Percentiles rank a stretch among this genome's conserved stretches.
Conservation (phyloP, 2,888 invertebrate genomes). For the Lasioglossum leucozonium region DNA sequence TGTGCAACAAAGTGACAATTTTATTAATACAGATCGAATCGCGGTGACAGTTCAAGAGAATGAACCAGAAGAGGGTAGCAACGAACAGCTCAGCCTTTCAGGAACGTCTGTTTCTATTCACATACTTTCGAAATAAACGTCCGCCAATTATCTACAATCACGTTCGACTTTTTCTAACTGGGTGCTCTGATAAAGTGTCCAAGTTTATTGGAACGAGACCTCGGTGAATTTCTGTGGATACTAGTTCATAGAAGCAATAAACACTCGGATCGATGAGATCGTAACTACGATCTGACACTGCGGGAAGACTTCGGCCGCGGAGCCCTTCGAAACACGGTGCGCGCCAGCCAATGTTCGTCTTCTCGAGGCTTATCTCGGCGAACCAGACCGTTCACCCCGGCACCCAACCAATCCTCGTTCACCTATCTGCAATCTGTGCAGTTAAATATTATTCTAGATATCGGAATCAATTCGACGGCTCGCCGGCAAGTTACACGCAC, state of each 20-base stretch:
- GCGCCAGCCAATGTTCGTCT: not conserved
- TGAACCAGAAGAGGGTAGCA: not conserved
- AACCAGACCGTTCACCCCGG: constrained; percentile 13
- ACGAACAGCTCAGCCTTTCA: not conserved
- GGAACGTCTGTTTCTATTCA: not conserved
- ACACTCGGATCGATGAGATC: constrained; percentile 12
- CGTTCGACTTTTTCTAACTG: not conserved
- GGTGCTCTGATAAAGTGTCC: not conserved
- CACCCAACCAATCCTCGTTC: not conserved
- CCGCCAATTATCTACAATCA: not conserved
- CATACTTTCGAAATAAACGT: not conserved
- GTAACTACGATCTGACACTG: constrained; percentile 5
- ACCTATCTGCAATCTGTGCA: not conserved
- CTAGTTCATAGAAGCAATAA: constrained; percentile 3
- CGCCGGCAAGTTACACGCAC: not conserved
- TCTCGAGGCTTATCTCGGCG: not conserved
- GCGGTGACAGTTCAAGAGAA: too few species aligned
- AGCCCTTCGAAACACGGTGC: not conserved
- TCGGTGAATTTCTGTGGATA: not conserved
- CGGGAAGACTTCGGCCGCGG: not conserved
- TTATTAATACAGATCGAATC: too few species aligned
- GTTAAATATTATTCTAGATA: constrained; percentile 8
- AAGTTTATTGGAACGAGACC: not conserved
- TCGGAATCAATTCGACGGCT: constrained; percentile 4
- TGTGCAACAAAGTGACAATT: too few species aligned